Evolutionary conservation across 2,888 invertebrate genomes (phyloP).

Genomic region (Anoplius nigerrimus): DNA sequence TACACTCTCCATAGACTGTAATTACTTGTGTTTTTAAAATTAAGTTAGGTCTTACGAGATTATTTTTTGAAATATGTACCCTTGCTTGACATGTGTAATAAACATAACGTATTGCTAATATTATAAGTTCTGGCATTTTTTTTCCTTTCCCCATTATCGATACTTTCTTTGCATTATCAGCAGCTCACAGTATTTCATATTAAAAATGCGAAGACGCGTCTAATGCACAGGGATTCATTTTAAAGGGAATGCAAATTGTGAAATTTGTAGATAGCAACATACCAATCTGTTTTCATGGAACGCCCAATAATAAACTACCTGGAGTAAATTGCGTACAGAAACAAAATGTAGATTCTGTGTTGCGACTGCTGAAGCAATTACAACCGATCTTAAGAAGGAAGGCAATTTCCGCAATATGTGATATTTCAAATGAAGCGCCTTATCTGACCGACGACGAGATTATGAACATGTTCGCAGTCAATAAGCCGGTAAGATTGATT

Average conservation of each 20-base stretch:
- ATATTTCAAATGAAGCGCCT: constrained; percentile 76
- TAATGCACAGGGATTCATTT: constrained; percentile 9
- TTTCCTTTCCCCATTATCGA: constrained; percentile 64
- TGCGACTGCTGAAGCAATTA: constrained; percentile 80
- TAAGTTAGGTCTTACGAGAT: constrained; percentile 28
- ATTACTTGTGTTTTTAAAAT: constrained; percentile 24
- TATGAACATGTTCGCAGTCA: constrained; percentile 77
- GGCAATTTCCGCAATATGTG: constrained; percentile 79
- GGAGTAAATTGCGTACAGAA: constrained; percentile 82
- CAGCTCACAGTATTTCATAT: constrained; percentile 3
- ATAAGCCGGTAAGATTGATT: constrained; percentile 70
- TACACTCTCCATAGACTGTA: no score
- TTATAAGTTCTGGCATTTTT: constrained; percentile 64
- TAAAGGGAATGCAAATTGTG: constrained; percentile 30
- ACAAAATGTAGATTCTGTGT: constrained; percentile 80
- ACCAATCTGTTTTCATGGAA: constrained; percentile 77
- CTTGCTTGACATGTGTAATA: constrained; percentile 74
- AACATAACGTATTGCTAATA: constrained; percentile 73
- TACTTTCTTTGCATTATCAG: constrained; percentile 20
- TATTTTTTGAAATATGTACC: constrained; percentile 51
- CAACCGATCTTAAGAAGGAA: constrained; percentile 80
- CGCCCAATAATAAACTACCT: constrained; percentile 77
- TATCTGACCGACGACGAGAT: constrained; percentile 82
- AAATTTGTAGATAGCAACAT: constrained; percentile 76
- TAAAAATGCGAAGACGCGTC: not conserved